Conservation (phyloP, 1,140 invertebrate genomes). For the Zaprionus camerounensis region DNA sequence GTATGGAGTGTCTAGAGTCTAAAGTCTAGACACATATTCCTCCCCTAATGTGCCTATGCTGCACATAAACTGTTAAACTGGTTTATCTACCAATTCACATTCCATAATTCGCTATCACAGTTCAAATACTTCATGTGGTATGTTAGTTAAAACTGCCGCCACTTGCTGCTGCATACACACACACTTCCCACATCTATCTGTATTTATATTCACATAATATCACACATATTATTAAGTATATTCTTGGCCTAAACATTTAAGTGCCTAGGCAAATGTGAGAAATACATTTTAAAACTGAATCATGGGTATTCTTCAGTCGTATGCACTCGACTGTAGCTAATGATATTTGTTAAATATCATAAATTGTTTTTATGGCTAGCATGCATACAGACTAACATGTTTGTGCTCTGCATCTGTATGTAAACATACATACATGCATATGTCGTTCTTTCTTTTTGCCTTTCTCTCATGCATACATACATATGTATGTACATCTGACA, state of each 20-base stretch:
- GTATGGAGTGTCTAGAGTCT: neutral
- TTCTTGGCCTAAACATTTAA: neutral
- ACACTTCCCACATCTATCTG: neutral
- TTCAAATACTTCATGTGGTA: conserved; percentile 9
- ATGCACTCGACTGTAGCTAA: conserved; percentile 5
- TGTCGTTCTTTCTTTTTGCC: neutral
- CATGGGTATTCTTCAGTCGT: neutral
- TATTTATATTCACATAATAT: neutral
- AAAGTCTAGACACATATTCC: neutral
- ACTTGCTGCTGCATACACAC: neutral
- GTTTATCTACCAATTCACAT: neutral
- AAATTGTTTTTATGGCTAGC: neutral
- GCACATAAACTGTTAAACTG: conserved; percentile 1
- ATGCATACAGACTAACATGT: neutral
- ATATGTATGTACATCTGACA: neutral
- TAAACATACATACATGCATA: neutral
- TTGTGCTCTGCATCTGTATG: neutral
- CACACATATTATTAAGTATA: neutral
- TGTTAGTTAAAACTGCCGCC: neutral
- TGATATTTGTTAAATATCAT: conserved; percentile 1
- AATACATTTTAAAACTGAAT: neutral
- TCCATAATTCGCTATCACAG: conserved; percentile 6
- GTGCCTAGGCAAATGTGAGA: neutral
- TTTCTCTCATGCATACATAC: neutral
- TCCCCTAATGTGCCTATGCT: neutral